Evolutionary conservation across 2,797 vertebrate genomes (phyloP), one percentile per base, ranked within the genome.

Genomic region (Aldrovandia affinis): DNA sequence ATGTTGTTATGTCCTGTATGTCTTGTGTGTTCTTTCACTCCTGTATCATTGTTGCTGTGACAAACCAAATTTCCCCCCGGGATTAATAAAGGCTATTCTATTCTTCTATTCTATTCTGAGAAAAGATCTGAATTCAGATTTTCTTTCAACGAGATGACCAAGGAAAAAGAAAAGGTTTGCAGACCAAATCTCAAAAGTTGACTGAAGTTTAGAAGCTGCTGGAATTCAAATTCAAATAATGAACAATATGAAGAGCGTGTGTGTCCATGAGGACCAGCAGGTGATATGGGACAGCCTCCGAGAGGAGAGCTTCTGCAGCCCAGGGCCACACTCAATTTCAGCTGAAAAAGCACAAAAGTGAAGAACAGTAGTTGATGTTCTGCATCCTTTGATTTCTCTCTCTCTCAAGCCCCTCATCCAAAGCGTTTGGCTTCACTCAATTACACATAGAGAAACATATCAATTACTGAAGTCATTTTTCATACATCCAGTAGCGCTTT

Each of bases 281-380:
- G 59, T 54, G 54, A 68, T 75, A 84, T 50, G 68, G 55, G n/a
- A n/a, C 39, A 81, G 44, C 42, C 77, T 44, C 47, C 79, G 59
- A 55, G 77, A 57, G 85, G 83, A 83, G 82, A 57, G 90, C 90
- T 90, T 93, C 90, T 92, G 89, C 93, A 85, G 90, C 91, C 91
- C 86, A 85, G 88, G 83, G 92, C 89, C 92, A 91, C 90, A 93
- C 94, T 93, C 90, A 93, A 92, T 94, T 94, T 93, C 89, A 75
- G 75, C 80, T 78, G 82, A 42, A 78, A 63, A 81, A 85, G 55
- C n/a, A 81, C 65, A 85, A 63, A 81, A 81, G 55, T 78, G 44
- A 59, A 22, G 42, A 63, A 50, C 39, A 77, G 50, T 18, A 59
- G 47, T 42, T 70, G 61, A 59, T 78, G 33, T 36, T 12, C 54